phyloP scores from a whole-genome alignment of 2,797 vertebrate genomes.

The Lagocephalus sceleratus region DNA sequence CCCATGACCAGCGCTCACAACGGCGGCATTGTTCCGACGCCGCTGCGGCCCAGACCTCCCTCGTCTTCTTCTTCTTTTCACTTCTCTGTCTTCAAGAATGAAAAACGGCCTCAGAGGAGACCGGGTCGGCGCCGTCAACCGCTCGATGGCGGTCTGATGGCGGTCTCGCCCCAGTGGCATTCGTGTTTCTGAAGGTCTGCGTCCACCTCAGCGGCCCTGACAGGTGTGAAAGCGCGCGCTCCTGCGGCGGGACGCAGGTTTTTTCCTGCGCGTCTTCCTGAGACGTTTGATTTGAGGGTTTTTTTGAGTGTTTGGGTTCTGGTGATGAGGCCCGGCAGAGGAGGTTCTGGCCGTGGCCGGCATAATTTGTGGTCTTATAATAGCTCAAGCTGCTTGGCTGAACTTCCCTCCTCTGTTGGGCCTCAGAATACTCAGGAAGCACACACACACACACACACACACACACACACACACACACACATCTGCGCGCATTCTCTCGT shows the following conservation, averaged over 20 bases:
- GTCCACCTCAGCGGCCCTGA: not conserved
- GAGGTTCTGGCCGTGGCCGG: slow-evolving; percentile 34
- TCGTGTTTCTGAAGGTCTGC: no score
- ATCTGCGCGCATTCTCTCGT: slow-evolving; percentile 11
- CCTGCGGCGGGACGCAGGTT: not conserved
- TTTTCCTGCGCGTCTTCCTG: not conserved
- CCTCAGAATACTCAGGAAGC: slow-evolving; percentile 42
- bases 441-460: slow-evolving; percentile 10
- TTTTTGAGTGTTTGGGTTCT: slow-evolving; percentile 13
- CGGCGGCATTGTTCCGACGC: slow-evolving; percentile 47
- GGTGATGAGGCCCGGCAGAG: slow-evolving; percentile 32
- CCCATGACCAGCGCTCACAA: slow-evolving; percentile 55
- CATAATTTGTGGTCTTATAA: slow-evolving; percentile 62
- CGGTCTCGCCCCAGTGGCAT: no score
- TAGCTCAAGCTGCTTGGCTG: slow-evolving; percentile 37
- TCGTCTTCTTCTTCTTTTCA: slow-evolving; percentile 9
- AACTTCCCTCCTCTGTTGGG: slow-evolving; percentile 53
- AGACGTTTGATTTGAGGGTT: not conserved
- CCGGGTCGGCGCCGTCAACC: no score
- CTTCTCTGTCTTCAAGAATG: not conserved
- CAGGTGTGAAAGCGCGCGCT: slow-evolving; percentile 4
- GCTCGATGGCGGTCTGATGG: no score
- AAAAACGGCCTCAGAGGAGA: no score
- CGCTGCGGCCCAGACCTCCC: slow-evolving; percentile 38
- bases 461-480: slow-evolving; percentile 25